Conservation (phyloP, 2,888 invertebrate genomes). For the Eupithecia tripunctaria region DNA sequence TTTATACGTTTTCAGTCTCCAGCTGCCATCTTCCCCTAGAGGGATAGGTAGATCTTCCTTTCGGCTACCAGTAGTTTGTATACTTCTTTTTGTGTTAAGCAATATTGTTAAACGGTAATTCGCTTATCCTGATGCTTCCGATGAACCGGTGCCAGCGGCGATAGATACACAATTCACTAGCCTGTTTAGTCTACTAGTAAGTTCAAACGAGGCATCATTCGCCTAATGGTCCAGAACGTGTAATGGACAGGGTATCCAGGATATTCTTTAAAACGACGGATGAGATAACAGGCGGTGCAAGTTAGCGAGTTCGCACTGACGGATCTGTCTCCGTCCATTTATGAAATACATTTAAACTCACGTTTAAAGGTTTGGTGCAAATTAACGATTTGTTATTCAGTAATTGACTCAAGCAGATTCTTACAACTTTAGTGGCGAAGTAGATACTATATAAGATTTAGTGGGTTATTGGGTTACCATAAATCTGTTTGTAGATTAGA, state of each 20-base stretch:
- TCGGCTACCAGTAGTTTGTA: too few species aligned
- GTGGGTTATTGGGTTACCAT: too few species aligned
- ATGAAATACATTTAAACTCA: neutral
- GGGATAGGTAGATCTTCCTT: too few species aligned
- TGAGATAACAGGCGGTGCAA: constrained; percentile 32
- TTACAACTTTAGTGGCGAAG: neutral
- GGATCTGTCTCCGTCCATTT: neutral
- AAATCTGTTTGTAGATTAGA: too few species aligned
- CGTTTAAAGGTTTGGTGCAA: neutral
- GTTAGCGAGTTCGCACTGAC: constrained; percentile 21
- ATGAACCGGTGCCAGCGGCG: too few species aligned
- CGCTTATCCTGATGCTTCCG: neutral
- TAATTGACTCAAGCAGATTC: neutral
- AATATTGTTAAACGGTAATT: neutral
- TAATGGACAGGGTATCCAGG: constrained; percentile 33
- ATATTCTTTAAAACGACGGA: constrained; percentile 35
- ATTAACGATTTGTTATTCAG: neutral
- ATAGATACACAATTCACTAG: neutral
- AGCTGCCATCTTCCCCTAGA: too few species aligned
- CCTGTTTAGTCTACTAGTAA: constrained; percentile 11
- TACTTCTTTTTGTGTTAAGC: too few species aligned
- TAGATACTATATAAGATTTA: too few species aligned
- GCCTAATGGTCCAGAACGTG: constrained; percentile 35
- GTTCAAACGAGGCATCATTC: constrained; percentile 24
- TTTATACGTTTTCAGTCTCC: too few species aligned